These are phyloP conservation scores for Arrhopalites spinosus DNA, from an alignment of 2,888 invertebrate genomes.

Conservation along the genomic window DNA sequence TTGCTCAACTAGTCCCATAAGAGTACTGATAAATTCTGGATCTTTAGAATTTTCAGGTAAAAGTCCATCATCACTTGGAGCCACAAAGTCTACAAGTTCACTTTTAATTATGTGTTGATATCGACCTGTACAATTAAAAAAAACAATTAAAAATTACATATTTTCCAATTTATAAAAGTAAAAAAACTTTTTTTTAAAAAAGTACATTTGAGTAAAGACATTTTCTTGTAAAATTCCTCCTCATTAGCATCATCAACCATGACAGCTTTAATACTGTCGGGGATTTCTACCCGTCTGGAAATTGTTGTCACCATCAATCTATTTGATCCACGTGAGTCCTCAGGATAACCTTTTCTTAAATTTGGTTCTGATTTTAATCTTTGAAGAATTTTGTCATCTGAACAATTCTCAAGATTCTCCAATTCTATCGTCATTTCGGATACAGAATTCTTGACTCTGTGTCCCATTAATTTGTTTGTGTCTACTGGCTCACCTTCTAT, in stretches of 20 bases:
- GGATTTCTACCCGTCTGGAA: constrained; percentile 4
- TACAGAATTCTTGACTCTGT: background rate
- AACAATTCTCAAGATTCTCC: background rate
- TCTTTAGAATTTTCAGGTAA: background rate
- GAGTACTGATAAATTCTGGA: constrained; percentile 10
- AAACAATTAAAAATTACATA: too few relatives aligned
- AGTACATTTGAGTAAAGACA: constrained; percentile 3
- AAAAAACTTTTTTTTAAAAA: background rate
- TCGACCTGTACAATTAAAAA: constrained; percentile 11
- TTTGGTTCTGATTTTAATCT: background rate
- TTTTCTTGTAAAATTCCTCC: background rate
- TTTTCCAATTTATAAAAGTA: too few relatives aligned
- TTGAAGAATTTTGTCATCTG: background rate
- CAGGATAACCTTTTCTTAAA: background rate
- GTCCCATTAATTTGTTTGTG: too few relatives aligned
- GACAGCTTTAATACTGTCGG: background rate
- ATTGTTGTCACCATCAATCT: too few relatives aligned
- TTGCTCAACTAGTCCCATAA: constrained; percentile 14
- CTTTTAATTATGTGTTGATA: constrained; percentile 9
- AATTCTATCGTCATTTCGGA: background rate
- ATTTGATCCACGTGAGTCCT: too few relatives aligned
- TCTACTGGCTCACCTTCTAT: too few relatives aligned
- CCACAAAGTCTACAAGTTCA: constrained; percentile 3
- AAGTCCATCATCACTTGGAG: constrained; percentile 4
- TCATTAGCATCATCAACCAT: background rate